These are phyloP conservation scores for Semaprochilodus insignis DNA, from an alignment of 2,797 vertebrate species.

Conservation along the genomic window DNA sequence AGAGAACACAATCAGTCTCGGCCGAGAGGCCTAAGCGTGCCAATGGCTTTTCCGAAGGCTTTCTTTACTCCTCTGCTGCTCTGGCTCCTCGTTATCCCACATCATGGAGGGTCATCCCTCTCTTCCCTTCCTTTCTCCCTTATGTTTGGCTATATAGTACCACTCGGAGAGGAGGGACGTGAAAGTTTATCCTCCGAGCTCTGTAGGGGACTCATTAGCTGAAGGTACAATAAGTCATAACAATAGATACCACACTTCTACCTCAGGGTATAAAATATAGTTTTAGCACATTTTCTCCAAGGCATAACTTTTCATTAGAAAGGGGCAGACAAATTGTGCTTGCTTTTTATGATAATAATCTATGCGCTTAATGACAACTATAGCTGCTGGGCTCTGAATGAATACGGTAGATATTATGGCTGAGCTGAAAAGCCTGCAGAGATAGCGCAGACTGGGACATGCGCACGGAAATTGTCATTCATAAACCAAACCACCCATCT, in stretches of 20 bases:
- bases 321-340: neutral
- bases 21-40: conserved; percentile 68
- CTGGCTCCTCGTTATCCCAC: conserved; percentile 50
- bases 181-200: conserved; percentile 7
- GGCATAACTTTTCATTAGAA: conserved; percentile 20
- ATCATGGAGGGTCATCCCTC: conserved; percentile 50
- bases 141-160: neutral
- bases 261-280: conserved; percentile 11
- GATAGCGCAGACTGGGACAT: neutral
- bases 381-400: conserved; percentile 53
- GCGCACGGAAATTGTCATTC: conserved; percentile 20
- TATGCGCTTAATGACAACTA: conserved; percentile 7
- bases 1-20: conserved; percentile 75
- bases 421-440: conserved; percentile 48
- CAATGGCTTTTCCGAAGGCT: conserved; percentile 66
- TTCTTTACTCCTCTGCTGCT: conserved; percentile 61
- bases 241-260: neutral
- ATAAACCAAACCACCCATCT: conserved; percentile 24
- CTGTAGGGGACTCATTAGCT: conserved; percentile 16
- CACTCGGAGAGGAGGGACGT: neutral
- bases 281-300: conserved; percentile 12
- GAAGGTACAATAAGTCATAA: conserved; percentile 11
- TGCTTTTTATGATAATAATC: conserved; percentile 31
- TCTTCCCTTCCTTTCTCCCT: neutral
- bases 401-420: conserved; percentile 67